phyloP scores from a whole-genome alignment of 2,797 vertebrate genomes.

The Sebastes oblongus region DNA sequence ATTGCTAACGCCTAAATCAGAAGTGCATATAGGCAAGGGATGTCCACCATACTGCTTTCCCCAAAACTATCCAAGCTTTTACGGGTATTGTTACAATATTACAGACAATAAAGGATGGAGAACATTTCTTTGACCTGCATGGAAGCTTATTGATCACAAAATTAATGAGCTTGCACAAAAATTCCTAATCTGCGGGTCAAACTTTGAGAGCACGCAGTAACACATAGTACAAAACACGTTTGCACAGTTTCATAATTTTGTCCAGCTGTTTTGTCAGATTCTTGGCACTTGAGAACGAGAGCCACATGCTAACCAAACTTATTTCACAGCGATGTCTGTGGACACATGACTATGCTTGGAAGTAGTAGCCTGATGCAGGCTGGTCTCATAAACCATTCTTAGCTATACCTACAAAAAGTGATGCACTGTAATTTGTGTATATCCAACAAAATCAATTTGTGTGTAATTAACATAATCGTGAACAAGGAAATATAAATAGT shows the following conservation, averaged over 20 bases:
- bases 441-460: fast-evolving
- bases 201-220: neutral
- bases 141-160: neutral
- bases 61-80: neutral
- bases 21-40: constrained; percentile 3
- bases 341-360: neutral
- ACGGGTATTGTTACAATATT: neutral
- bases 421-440: too few species aligned
- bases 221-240: neutral
- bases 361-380: neutral
- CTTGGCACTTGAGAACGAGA: neutral
- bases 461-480: too few species aligned
- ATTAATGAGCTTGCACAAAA: neutral
- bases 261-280: constrained; percentile 21
- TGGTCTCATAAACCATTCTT: neutral
- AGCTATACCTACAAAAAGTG: too few species aligned
- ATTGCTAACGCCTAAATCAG: constrained; percentile 50
- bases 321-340: neutral
- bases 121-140: neutral
- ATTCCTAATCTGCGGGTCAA: neutral
- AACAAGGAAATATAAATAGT: too few species aligned
- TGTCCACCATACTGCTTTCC: neutral
- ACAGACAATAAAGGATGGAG: neutral
- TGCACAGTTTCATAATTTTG: constrained; percentile 1
- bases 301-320: constrained; percentile 10